Percentiles rank a stretch among this genome's conserved stretches.
Evolutionary conservation across 2,888 invertebrate species (phyloP).

Genomic region (Hypercompe scribonia): DNA sequence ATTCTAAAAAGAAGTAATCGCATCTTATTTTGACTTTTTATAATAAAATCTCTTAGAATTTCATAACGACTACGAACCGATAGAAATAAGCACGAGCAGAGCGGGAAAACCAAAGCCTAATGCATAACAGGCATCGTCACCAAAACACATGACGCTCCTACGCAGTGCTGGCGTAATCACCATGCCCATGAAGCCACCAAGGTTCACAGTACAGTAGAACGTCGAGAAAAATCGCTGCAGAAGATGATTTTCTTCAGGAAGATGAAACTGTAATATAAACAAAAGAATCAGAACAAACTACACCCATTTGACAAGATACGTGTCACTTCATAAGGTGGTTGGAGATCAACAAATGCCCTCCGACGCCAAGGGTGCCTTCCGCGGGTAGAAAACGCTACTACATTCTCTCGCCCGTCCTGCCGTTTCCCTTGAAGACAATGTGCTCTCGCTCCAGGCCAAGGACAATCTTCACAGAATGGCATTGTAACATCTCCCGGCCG

Average conservation of each 20-base stretch:
- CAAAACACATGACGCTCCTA: slow-evolving; percentile 88
- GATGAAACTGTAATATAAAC: slow-evolving; percentile 80
- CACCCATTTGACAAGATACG: not conserved
- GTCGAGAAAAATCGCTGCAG: slow-evolving; percentile 92
- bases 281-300: not conserved
- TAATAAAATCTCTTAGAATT: not conserved
- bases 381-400: too few species aligned
- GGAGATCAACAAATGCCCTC: too few species aligned
- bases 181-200: slow-evolving; percentile 89
- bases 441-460: too few species aligned
- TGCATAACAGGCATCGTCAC: slow-evolving; percentile 90
- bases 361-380: too few species aligned
- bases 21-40: not conserved
- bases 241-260: slow-evolving; percentile 89
- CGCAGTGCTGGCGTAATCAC: slow-evolving; percentile 91
- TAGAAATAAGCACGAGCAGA: slow-evolving; percentile 89
- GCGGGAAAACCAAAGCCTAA: slow-evolving; percentile 93
- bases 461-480: too few species aligned
- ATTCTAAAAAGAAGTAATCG: not conserved
- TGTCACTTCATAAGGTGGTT: too few species aligned
- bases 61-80: slow-evolving; percentile 76
- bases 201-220: slow-evolving; percentile 94
- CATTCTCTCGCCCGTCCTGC: too few species aligned
- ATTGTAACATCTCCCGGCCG: too few species aligned
- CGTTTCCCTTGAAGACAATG: too few species aligned